Evolutionary conservation across 2,113 vertebrate species (phyloP).

Genomic region (Thymallus thymallus): DNA sequence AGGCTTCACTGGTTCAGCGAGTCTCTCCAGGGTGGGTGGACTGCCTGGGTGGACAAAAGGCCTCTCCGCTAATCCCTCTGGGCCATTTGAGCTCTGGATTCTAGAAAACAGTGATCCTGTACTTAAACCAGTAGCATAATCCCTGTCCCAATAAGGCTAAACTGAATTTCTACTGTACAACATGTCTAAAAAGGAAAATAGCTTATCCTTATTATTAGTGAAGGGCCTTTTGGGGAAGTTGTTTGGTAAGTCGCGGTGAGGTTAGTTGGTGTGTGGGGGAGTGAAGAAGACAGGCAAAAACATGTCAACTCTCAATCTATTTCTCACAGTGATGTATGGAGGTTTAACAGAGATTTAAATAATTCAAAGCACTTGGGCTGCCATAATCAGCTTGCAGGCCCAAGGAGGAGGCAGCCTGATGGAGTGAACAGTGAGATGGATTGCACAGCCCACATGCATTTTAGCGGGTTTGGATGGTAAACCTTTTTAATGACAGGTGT

Average conservation of each 20-base stretch:
- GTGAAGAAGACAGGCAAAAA: slow-evolving; percentile 47
- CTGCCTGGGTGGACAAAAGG: slow-evolving; percentile 31
- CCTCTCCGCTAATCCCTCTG: slow-evolving; percentile 20
- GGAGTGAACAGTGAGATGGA: slow-evolving; percentile 48
- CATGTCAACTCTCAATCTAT: slow-evolving; percentile 69
- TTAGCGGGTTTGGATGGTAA: slow-evolving; percentile 51
- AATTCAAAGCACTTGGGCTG: slow-evolving; percentile 81
- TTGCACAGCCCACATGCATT: slow-evolving; percentile 71
- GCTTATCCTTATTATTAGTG: slow-evolving; percentile 9
- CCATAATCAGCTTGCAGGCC: slow-evolving; percentile 78
- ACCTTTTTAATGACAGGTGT: slow-evolving; percentile 63
- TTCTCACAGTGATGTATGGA: slow-evolving; percentile 75
- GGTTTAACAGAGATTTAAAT: slow-evolving; percentile 86
- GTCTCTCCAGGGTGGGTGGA: slow-evolving; percentile 38
- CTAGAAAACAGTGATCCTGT: slow-evolving; percentile 9
- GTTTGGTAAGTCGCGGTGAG: neutral
- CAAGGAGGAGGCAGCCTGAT: slow-evolving; percentile 67
- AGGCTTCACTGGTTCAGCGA: slow-evolving; percentile 13
- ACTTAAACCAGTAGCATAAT: slow-evolving; percentile 47
- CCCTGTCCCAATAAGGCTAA: slow-evolving; percentile 44
- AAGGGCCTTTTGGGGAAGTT: neutral
- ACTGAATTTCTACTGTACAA: slow-evolving; percentile 32
- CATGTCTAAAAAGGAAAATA: neutral
- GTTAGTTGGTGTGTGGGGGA: slow-evolving; percentile 1
- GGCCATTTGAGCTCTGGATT: slow-evolving; percentile 23